Evolutionary conservation across 2,113 vertebrate genomes (phyloP).

Genomic region (Gymnocephalus cernua): DNA sequence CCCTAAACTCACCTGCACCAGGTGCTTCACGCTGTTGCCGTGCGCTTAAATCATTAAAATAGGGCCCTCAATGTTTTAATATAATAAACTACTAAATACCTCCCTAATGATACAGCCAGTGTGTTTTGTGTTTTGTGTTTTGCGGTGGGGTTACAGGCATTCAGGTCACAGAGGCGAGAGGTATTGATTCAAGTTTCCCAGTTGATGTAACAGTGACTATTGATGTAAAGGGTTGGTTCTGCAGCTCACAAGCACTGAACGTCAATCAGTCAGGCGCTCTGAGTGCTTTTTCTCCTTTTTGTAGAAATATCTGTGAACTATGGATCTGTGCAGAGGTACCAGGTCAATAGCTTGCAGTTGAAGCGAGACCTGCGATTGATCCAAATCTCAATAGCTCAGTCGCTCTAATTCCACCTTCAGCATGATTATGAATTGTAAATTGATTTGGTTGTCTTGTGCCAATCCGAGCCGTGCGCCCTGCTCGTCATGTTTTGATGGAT

Average conservation of each 20-base stretch:
- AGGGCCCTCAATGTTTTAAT: no score
- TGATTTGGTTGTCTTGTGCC: background rate
- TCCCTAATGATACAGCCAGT: no score
- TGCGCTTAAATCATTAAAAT: no score
- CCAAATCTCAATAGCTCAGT: slow-evolving; percentile 7
- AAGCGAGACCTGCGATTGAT: slow-evolving; percentile 30
- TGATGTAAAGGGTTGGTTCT: slow-evolving; percentile 14
- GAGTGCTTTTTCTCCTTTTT: background rate
- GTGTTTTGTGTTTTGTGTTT: no score
- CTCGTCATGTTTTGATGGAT: background rate
- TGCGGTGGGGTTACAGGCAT: background rate
- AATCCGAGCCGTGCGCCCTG: background rate
- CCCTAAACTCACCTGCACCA: no score
- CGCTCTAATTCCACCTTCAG: background rate
- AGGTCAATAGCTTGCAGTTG: slow-evolving; percentile 10
- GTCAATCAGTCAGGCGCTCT: background rate
- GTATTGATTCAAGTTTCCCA: slow-evolving; percentile 19
- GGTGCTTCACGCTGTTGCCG: no score
- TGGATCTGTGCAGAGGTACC: slow-evolving; percentile 16
- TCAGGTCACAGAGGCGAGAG: background rate
- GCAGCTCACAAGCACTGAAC: background rate
- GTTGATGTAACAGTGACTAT: slow-evolving; percentile 8
- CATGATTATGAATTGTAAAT: background rate
- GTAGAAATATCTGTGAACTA: slow-evolving; percentile 17
- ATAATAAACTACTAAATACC: no score